Evolutionary conservation across 1,140 invertebrate species (phyloP).

Genomic region (Drosophila bifasciata): DNA sequence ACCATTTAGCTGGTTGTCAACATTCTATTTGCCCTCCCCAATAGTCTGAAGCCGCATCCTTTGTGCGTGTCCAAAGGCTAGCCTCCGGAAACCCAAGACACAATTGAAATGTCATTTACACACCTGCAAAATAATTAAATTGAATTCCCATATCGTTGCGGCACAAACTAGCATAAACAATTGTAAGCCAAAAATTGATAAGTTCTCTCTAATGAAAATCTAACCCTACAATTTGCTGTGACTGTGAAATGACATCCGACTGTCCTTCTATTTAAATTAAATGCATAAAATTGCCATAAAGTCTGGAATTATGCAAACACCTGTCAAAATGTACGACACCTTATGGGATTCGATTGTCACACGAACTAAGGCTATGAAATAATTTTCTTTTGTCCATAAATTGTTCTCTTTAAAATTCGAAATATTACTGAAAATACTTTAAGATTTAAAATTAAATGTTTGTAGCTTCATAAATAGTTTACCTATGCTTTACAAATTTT

Average conservation of each 20-base stretch:
- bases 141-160: constrained; percentile 14
- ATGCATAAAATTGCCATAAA: constrained; percentile 52
- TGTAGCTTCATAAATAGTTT: too few species aligned
- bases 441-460: too few species aligned
- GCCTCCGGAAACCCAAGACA: background rate
- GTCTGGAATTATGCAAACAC: constrained; percentile 18
- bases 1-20: background rate
- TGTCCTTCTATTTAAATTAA: constrained; percentile 37
- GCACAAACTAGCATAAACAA: constrained; percentile 6
- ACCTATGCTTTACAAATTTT: too few species aligned
- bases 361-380: too few species aligned
- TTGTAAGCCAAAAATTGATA: constrained; percentile 29
- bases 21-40: background rate
- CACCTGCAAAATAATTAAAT: constrained; percentile 48
- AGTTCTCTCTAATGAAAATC: constrained; percentile 12
- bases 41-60: background rate
- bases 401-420: too few species aligned
- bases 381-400: too few species aligned
- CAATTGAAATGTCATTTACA: constrained; percentile 49
- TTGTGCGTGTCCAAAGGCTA: background rate
- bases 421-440: too few species aligned
- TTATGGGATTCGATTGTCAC: too few species aligned
- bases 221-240: background rate
- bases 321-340: constrained; percentile 42
- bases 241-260: constrained; percentile 1